Percentiles rank a stretch among this genome's conserved stretches.
Evolutionary conservation across 2,113 vertebrate species (phyloP).

Genomic region (Hippocampus abdominalis): DNA sequence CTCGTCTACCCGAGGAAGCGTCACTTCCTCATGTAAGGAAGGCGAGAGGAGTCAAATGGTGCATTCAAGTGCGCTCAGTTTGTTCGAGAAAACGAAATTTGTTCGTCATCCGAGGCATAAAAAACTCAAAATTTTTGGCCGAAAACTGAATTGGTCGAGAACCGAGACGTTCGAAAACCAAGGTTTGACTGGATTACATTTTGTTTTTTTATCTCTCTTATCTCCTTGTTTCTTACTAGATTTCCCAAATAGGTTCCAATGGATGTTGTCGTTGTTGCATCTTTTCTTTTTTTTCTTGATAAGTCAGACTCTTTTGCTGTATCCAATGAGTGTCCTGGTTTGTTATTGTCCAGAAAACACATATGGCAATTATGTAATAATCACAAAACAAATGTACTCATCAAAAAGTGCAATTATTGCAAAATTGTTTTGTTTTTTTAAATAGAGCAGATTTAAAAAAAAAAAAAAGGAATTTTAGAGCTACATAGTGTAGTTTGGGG

Average conservation of each 20-base stretch:
- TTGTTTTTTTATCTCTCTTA: no score
- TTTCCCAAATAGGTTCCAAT: neutral
- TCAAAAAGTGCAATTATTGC: slow-evolving; percentile 1
- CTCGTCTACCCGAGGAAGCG: no score
- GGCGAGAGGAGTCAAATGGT: no score
- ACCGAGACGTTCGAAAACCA: no score
- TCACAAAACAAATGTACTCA: neutral
- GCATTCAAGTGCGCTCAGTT: no score
- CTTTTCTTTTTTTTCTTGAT: neutral
- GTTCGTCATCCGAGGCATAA: no score
- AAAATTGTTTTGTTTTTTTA: neutral
- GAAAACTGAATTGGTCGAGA: no score
- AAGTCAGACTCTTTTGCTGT: neutral
- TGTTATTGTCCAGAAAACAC: neutral
- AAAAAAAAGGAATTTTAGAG: neutral
- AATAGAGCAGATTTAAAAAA: neutral
- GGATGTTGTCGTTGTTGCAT: neutral
- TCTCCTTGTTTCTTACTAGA: neutral
- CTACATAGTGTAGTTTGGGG: neutral
- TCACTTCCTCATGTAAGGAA: no score
- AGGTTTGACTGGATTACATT: no score
- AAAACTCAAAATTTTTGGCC: no score
- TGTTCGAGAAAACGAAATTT: no score
- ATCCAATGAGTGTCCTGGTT: neutral
- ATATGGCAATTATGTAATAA: neutral